These are phyloP conservation scores for Solenodon paradoxus DNA, from an alignment of 2,113 vertebrate genomes.

Conservation along the genomic window DNA sequence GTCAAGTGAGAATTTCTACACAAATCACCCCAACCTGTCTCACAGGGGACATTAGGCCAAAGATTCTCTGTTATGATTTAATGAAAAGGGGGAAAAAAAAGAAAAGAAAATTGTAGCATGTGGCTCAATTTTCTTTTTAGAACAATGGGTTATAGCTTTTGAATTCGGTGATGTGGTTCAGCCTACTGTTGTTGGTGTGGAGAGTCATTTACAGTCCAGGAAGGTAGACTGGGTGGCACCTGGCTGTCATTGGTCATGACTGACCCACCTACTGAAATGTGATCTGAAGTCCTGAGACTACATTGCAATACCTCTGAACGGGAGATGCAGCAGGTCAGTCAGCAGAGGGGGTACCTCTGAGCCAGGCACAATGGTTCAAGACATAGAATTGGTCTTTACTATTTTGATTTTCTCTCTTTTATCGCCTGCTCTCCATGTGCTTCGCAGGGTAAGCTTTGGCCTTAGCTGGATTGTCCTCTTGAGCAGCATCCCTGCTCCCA, in stretches of 20 bases:
- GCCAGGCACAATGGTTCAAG: not conserved
- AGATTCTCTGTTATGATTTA: constrained; percentile 76
- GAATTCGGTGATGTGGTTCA: not conserved
- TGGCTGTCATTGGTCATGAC: not conserved
- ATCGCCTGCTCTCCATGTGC: not conserved
- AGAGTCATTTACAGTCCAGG: not conserved
- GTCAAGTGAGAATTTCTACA: constrained; percentile 74
- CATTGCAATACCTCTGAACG: not conserved
- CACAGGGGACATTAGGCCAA: constrained; percentile 78
- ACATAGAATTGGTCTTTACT: not conserved
- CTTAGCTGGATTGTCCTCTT: not conserved
- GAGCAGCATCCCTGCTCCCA: not conserved
- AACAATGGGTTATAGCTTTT: constrained; percentile 66
- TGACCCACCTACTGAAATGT: not conserved
- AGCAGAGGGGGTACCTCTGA: not conserved
- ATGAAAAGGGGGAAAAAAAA: constrained; percentile 54
- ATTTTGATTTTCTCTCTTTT: not conserved
- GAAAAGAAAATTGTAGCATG: not conserved
- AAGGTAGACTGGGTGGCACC: constrained; percentile 17
- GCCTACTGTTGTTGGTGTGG: constrained; percentile 30
- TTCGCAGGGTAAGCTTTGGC: not conserved
- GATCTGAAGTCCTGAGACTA: not conserved
- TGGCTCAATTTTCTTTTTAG: constrained; percentile 67
- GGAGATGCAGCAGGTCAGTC: not conserved
- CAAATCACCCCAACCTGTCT: constrained; percentile 74